Percentiles rank a stretch among this genome's conserved stretches.
phyloP scores from a whole-genome alignment of 2,888 invertebrate species.

The Hemithea aestivaria region DNA sequence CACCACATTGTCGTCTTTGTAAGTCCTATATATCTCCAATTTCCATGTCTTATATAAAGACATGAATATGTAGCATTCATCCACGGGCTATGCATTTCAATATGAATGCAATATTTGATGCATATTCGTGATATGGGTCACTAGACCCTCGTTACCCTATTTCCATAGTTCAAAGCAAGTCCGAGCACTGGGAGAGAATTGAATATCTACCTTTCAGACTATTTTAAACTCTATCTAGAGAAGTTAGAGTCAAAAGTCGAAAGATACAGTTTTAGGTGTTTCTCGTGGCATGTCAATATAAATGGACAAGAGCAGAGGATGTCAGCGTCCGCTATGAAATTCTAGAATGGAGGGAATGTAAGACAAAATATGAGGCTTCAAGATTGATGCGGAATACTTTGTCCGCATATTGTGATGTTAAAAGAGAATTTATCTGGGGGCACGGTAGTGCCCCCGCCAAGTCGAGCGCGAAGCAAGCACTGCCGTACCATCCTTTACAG shows the following conservation, averaged over 20 bases:
- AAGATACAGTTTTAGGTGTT: conserved; percentile 8
- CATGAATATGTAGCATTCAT: not conserved
- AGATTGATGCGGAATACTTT: conserved; percentile 2
- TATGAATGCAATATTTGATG: conserved; percentile 28
- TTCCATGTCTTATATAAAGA: conserved; percentile 1
- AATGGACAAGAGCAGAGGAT: conserved; percentile 23
- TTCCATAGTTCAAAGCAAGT: conserved; percentile 31
- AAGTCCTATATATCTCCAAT: conserved; percentile 1
- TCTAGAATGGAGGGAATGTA: conserved; percentile 12
- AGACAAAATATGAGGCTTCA: conserved; percentile 10
- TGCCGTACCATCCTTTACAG: too few species aligned
- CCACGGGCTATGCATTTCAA: conserved; percentile 22
- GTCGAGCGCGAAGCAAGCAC: too few species aligned
- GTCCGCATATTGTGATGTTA: not conserved
- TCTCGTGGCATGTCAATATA: conserved; percentile 27
- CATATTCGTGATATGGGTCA: conserved; percentile 31
- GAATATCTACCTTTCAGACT: conserved; percentile 31
- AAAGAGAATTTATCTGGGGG: too few species aligned
- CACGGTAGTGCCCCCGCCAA: too few species aligned
- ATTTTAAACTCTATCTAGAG: conserved; percentile 11
- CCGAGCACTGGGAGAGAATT: conserved; percentile 35
- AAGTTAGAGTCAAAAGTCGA: conserved; percentile 14
- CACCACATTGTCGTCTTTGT: too few species aligned
- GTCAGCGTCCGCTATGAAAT: conserved; percentile 21
- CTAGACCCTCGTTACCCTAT: conserved; percentile 36